Conservation (phyloP, 2,797 vertebrate genomes). For the Acipenser transmontanus region DNA sequence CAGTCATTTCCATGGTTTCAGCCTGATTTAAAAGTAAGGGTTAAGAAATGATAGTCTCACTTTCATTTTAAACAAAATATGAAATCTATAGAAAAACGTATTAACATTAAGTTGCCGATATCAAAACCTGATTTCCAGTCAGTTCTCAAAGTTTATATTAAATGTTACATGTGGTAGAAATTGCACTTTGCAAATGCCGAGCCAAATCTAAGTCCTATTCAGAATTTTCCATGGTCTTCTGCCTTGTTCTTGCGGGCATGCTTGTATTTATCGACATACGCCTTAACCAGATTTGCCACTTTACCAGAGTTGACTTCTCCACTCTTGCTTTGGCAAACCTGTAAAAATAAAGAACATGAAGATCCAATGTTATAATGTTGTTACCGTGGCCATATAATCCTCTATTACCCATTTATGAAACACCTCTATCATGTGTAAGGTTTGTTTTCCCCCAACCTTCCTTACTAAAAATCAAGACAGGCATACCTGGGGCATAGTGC, state of each 20-base stretch:
- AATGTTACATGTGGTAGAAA: conserved; percentile 69
- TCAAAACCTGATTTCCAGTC: conserved; percentile 77
- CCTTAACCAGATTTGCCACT: conserved; percentile 92
- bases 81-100: conserved; percentile 84
- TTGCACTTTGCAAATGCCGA: conserved; percentile 73
- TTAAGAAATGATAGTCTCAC: conserved; percentile 80
- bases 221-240: conserved; percentile 47
- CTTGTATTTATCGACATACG: conserved; percentile 96
- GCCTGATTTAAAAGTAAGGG: conserved; percentile 69
- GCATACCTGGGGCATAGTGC: neutral
- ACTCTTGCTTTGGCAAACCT: conserved; percentile 97
- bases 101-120: conserved; percentile 72
- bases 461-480: neutral
- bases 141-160: conserved; percentile 51
- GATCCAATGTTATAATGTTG: too few species aligned
- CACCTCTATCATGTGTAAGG: too few species aligned
- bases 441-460: too few species aligned
- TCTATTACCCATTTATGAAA: too few species aligned
- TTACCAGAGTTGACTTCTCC: conserved; percentile 93
- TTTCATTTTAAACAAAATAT: conserved; percentile 80
- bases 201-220: conserved; percentile 30
- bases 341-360: conserved; percentile 17
- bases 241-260: conserved; percentile 76
- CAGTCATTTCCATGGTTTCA: conserved; percentile 42
- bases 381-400: too few species aligned